phyloP scores from a whole-genome alignment of 1,140 invertebrate genomes.

The Meteorus sp. region DNA sequence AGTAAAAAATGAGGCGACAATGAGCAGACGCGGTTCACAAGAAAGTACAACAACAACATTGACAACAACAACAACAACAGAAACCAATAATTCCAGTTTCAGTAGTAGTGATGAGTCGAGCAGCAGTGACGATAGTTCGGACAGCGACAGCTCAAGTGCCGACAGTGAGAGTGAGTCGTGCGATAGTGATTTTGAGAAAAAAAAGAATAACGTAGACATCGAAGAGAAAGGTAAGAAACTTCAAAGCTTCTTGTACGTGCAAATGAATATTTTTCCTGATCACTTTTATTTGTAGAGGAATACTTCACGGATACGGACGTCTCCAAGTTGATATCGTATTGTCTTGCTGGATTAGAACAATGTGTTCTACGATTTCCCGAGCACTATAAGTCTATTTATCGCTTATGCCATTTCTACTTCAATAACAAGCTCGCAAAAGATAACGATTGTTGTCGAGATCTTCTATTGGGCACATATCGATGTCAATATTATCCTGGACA shows the following conservation, averaged over 20 bases:
- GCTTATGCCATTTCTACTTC: conserved; percentile 83
- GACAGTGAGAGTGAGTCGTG: conserved; percentile 51
- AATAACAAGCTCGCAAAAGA: conserved; percentile 71
- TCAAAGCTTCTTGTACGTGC: conserved; percentile 26
- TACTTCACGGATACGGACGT: conserved; percentile 50
- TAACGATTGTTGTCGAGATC: conserved; percentile 69
- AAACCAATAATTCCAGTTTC: conserved; percentile 53
- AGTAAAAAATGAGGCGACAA: conserved; percentile 39
- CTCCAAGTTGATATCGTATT: conserved; percentile 57
- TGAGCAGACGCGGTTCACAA: conserved; percentile 52
- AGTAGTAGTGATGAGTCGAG: conserved; percentile 53
- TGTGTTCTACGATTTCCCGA: conserved; percentile 84
- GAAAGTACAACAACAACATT: conserved; percentile 54
- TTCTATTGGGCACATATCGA: conserved; percentile 70
- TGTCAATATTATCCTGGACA: conserved; percentile 63
- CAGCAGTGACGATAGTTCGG: conserved; percentile 52
- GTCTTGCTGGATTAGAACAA: conserved; percentile 78
- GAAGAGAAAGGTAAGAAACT: conserved; percentile 38
- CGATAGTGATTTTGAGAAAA: conserved; percentile 50
- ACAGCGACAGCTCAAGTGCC: conserved; percentile 47
- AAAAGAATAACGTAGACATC: conserved; percentile 36
- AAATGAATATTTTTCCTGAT: conserved; percentile 21
- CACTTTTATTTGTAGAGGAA: conserved; percentile 43
- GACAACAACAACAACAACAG: conserved; percentile 49
- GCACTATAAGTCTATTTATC: conserved; percentile 91